A percentile compares a stretch with the other conserved stretches of the same genome.
Evolutionary conservation across 2,888 invertebrate genomes (phyloP).

Genomic region (Eupithecia dodoneata): DNA sequence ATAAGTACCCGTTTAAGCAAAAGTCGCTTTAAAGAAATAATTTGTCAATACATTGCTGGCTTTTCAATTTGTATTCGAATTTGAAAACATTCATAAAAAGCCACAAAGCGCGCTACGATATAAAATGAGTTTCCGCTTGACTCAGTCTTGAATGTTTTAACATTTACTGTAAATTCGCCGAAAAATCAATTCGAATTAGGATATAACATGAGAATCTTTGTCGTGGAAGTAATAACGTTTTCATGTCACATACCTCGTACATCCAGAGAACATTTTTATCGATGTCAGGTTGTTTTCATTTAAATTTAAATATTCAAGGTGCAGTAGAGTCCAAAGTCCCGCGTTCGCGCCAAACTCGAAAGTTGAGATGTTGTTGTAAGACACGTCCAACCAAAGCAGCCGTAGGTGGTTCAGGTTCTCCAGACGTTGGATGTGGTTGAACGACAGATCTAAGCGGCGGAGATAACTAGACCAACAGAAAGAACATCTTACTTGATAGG

Average conservation of each 20-base stretch:
- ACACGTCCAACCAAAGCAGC: slow-evolving; percentile 82
- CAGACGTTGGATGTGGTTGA: slow-evolving; percentile 83
- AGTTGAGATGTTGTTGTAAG: slow-evolving; percentile 80
- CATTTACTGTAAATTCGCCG: slow-evolving; percentile 42
- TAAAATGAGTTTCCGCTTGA: slow-evolving; percentile 25
- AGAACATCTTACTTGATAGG: slow-evolving; percentile 22
- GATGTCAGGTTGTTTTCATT: slow-evolving; percentile 81
- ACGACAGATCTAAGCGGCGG: slow-evolving; percentile 83
- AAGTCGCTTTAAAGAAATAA: background rate
- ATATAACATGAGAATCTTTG: slow-evolving; percentile 38
- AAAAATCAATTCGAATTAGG: slow-evolving; percentile 44
- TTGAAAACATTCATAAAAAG: slow-evolving; percentile 22
- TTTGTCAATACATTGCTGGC: slow-evolving; percentile 11
- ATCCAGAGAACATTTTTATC: slow-evolving; percentile 79
- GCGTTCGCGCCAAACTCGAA: slow-evolving; percentile 67
- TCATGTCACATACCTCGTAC: slow-evolving; percentile 62
- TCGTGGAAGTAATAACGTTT: slow-evolving; percentile 28
- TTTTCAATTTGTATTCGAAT: slow-evolving; percentile 4
- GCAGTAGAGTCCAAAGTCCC: slow-evolving; percentile 80
- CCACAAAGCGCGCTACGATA: slow-evolving; percentile 21
- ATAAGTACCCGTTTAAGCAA: background rate
- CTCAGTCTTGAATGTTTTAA: slow-evolving; percentile 39
- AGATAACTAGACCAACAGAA: slow-evolving; percentile 74
- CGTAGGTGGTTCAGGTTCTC: slow-evolving; percentile 83
- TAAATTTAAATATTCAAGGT: slow-evolving; percentile 81